These are phyloP conservation scores for Ceratina calcarata DNA, from an alignment of 1,140 invertebrate species.

Conservation along the genomic window DNA sequence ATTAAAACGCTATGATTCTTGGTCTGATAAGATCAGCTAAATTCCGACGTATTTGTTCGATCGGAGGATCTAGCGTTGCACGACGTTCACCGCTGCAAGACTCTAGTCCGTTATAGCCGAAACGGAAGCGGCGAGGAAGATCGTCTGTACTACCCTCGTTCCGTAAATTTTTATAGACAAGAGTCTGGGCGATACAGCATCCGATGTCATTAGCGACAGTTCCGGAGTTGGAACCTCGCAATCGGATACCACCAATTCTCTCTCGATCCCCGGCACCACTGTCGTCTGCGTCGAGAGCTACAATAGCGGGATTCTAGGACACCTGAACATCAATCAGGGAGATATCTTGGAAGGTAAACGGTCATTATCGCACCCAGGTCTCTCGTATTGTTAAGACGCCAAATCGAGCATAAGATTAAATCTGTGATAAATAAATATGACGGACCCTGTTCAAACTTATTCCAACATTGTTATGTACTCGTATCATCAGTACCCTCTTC, in stretches of 20 bases:
- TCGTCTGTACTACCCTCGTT: conserved; percentile 27
- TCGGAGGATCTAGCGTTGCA: conserved; percentile 47
- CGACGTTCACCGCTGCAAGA: conserved; percentile 49
- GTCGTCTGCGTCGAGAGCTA: conserved; percentile 94
- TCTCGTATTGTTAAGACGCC: too few relatives aligned
- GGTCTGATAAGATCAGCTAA: too few relatives aligned
- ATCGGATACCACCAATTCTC: conserved; percentile 90
- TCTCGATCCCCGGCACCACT: conserved; percentile 89
- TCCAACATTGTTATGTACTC: too few relatives aligned
- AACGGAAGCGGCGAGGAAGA: neutral
- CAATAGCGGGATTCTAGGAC: conserved; percentile 85
- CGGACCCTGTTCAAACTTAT: too few relatives aligned
- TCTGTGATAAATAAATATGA: too few relatives aligned
- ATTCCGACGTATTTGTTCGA: too few relatives aligned
- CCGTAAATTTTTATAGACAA: conserved; percentile 85
- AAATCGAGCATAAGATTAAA: too few relatives aligned
- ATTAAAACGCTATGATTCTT: too few relatives aligned
- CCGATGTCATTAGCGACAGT: conserved; percentile 94
- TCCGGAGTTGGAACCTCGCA: conserved; percentile 93
- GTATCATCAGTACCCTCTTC: too few relatives aligned
- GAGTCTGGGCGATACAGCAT: conserved; percentile 89
- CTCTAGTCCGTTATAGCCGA: neutral
- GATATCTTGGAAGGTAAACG: conserved; percentile 94
- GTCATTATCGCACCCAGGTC: neutral
- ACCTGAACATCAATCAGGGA: conserved; percentile 90